Conservation (phyloP, 2,113 vertebrate species). For the Apteryx owenii region DNA sequence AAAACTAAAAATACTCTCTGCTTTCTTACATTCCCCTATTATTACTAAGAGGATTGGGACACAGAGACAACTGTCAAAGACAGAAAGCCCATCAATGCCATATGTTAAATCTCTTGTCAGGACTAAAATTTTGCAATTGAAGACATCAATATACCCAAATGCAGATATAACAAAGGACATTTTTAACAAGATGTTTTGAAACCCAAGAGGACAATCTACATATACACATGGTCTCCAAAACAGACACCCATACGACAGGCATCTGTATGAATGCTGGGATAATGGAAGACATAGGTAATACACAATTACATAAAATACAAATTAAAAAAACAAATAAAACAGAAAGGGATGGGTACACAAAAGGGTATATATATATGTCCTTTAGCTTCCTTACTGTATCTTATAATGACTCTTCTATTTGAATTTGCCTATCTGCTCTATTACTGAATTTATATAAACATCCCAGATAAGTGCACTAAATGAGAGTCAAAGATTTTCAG, state of each 20-base stretch:
- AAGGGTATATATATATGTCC: neutral
- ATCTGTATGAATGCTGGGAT: neutral
- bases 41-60: neutral
- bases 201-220: neutral
- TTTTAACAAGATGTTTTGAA: slow-evolving; percentile 36
- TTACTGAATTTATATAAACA: neutral
- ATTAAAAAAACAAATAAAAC: neutral
- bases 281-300: neutral
- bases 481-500: neutral
- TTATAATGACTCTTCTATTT: neutral
- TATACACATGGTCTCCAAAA: neutral
- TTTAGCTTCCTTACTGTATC: neutral
- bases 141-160: neutral
- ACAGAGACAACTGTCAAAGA: neutral
- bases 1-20: neutral
- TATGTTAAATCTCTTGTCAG: neutral
- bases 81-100: neutral
- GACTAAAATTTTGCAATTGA: neutral
- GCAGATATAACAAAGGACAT: neutral
- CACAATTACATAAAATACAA: neutral
- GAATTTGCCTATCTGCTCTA: neutral
- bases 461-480: neutral
- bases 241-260: neutral
- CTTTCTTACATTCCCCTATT: neutral
- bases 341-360: neutral